Percentiles rank a stretch among this genome's conserved stretches.
Evolutionary conservation across 2,888 invertebrate genomes (phyloP).

Genomic region (Drosophila prostipennis): DNA sequence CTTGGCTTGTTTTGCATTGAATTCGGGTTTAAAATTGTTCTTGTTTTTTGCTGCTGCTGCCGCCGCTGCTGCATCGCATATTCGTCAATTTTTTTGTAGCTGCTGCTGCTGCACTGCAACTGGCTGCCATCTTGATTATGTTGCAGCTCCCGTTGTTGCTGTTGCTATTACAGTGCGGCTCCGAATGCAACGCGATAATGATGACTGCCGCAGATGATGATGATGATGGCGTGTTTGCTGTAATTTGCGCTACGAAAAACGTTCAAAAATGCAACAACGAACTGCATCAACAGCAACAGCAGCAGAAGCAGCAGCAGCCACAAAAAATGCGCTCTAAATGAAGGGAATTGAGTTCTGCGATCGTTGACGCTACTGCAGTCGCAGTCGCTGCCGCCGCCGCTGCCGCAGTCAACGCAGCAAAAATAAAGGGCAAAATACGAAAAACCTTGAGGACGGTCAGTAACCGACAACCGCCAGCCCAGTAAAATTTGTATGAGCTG

Average conservation of each 20-base stretch:
- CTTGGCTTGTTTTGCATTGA: slow-evolving; percentile 76
- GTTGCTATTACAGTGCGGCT: slow-evolving; percentile 34
- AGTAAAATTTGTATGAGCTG: slow-evolving; percentile 77
- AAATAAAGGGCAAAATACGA: slow-evolving; percentile 80
- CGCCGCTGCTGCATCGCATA: slow-evolving; percentile 43
- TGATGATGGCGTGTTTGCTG: slow-evolving; percentile 82
- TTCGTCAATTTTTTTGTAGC: slow-evolving; percentile 41
- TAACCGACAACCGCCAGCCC: slow-evolving; percentile 81
- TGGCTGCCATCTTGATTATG: slow-evolving; percentile 80
- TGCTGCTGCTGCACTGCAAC: slow-evolving; percentile 54
- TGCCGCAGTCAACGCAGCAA: slow-evolving; percentile 49
- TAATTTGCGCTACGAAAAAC: slow-evolving; percentile 82
- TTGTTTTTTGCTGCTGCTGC: slow-evolving; percentile 57
- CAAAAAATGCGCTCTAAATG: slow-evolving; percentile 76
- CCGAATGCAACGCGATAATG: slow-evolving; percentile 50
- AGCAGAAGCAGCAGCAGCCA: slow-evolving; percentile 46
- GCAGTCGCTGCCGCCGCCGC: slow-evolving; percentile 28
- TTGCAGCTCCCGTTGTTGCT: slow-evolving; percentile 64
- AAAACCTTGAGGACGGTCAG: slow-evolving; percentile 82
- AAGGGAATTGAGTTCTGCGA: slow-evolving; percentile 79
- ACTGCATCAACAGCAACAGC: slow-evolving; percentile 52
- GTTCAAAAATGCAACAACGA: slow-evolving; percentile 78
- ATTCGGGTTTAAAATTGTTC: slow-evolving; percentile 77
- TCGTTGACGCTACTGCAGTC: slow-evolving; percentile 72
- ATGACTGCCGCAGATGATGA: slow-evolving; percentile 48